Evolutionary conservation across 1,140 invertebrate species (phyloP).

Genomic region (Heliconius congener): DNA sequence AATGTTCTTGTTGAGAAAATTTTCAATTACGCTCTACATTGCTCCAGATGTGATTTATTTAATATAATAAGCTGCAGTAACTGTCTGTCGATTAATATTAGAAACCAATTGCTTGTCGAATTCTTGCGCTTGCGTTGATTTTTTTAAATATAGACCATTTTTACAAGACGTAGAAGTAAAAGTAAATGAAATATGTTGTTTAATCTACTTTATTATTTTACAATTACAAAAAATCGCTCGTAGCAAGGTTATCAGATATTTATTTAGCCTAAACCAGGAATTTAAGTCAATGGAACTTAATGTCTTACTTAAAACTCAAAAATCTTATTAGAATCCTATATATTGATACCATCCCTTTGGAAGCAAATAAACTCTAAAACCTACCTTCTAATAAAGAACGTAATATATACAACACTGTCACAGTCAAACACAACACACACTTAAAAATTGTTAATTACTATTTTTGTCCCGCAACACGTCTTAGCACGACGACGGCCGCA

Average conservation of each 20-base stretch:
- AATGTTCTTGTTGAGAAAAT: not conserved
- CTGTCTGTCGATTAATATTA: not conserved
- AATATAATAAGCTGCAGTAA: not conserved
- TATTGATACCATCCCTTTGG: not conserved
- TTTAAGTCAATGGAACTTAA: not conserved
- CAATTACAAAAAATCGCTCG: not conserved
- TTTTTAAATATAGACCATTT: not conserved
- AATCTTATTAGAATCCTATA: conserved; percentile 5
- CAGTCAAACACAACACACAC: conserved; percentile 41
- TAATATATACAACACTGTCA: conserved; percentile 46
- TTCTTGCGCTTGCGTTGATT: not conserved
- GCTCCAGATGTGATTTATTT: conserved; percentile 10
- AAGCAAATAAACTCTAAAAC: not conserved
- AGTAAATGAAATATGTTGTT: not conserved
- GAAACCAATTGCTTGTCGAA: not conserved
- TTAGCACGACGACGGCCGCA: conserved; percentile 39
- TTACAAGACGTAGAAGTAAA: not conserved
- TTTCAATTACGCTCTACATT: not conserved
- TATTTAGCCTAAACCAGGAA: not conserved
- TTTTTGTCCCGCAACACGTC: conserved; percentile 44
- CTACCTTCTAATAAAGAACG: not conserved
- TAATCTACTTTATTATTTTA: not conserved
- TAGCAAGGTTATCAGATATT: not conserved
- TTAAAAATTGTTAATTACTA: conserved; percentile 22
- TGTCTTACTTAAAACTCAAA: conserved; percentile 13